Evolutionary conservation across 2,113 vertebrate species (phyloP).

Genomic region (Vulpes ferrilata): DNA sequence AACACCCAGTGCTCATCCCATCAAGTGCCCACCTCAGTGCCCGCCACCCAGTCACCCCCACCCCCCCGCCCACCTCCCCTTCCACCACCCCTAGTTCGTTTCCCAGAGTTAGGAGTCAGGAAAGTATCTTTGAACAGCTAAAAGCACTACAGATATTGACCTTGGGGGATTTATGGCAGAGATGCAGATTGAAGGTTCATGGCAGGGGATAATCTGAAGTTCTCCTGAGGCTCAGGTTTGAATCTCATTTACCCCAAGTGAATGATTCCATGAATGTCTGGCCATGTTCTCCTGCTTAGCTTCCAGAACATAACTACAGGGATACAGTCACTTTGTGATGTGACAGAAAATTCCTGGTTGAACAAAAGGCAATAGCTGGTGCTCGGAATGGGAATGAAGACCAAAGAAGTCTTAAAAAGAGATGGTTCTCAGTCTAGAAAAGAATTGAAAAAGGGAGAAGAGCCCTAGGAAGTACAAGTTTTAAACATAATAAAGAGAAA

Average conservation of each 20-base stretch:
- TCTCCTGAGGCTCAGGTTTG: background rate
- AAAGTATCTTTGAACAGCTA: background rate
- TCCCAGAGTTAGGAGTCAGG: too few species aligned
- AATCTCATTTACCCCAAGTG: background rate
- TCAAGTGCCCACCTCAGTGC: too few species aligned
- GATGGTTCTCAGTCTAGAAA: background rate
- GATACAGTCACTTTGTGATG: background rate
- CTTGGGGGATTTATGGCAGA: background rate
- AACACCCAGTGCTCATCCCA: too few species aligned
- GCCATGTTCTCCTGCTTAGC: background rate
- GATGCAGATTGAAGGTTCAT: background rate
- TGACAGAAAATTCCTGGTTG: background rate
- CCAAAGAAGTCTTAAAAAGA: background rate
- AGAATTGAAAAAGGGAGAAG: background rate
- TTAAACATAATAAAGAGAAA: background rate
- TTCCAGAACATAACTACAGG: background rate
- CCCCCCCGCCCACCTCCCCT: too few species aligned
- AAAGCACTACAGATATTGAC: background rate
- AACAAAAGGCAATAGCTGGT: background rate
- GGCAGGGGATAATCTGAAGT: background rate
- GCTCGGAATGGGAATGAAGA: background rate
- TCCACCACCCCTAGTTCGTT: too few species aligned
- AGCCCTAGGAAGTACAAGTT: background rate
- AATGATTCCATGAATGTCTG: background rate
- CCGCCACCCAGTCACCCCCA: too few species aligned